phyloP scores from a whole-genome alignment of 2,888 invertebrate species.

The Ichneumoninae sp. region DNA sequence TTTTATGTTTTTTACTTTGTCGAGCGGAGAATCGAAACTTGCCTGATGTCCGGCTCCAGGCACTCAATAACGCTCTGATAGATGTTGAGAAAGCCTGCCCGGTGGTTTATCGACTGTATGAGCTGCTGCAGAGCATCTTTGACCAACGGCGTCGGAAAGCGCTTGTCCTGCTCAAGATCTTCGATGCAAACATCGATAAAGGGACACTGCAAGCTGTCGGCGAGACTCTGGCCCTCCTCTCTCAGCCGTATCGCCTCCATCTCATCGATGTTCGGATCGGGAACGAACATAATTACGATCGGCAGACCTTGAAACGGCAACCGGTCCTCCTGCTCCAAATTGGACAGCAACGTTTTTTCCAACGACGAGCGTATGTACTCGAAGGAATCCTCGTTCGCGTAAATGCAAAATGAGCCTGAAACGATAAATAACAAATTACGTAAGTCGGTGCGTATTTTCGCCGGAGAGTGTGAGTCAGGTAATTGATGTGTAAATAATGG shows the following conservation, averaged over 20 bases:
- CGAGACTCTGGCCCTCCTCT: conserved; percentile 95
- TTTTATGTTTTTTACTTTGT: background rate
- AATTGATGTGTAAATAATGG: background rate
- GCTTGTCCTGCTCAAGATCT: conserved; percentile 85
- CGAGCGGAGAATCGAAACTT: conserved; percentile 62
- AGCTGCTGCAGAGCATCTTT: conserved; percentile 91
- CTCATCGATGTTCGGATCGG: conserved; percentile 93
- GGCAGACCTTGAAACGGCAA: conserved; percentile 94
- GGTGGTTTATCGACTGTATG: conserved; percentile 91
- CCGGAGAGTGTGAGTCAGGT: conserved; percentile 28
- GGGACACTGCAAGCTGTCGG: conserved; percentile 94
- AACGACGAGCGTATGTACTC: conserved; percentile 96
- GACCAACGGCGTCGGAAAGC: conserved; percentile 88
- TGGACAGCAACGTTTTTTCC: conserved; percentile 95
- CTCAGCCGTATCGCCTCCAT: conserved; percentile 93
- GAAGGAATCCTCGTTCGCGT: conserved; percentile 95
- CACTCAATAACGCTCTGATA: conserved; percentile 91
- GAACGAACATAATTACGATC: conserved; percentile 95
- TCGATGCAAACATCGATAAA: conserved; percentile 92
- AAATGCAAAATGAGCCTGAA: conserved; percentile 93
- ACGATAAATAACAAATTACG: conserved; percentile 44
- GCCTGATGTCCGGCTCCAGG: conserved; percentile 94
- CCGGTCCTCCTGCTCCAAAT: conserved; percentile 95
- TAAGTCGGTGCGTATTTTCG: background rate
- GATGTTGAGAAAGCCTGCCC: conserved; percentile 90